Evolutionary conservation across 2,888 invertebrate species (phyloP).

Genomic region (Acleris sparsana): DNA sequence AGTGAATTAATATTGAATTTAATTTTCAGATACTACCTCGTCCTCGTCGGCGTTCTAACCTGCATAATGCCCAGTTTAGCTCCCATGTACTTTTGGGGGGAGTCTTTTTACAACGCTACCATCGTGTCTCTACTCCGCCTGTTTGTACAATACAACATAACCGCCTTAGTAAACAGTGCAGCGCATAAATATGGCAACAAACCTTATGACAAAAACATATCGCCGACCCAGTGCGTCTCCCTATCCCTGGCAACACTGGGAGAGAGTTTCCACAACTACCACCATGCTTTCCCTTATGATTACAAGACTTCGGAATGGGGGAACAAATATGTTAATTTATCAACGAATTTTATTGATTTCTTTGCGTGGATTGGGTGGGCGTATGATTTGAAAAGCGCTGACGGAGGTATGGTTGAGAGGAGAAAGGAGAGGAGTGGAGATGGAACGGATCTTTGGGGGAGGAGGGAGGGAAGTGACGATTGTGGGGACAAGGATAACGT

Average conservation of each 20-base stretch:
- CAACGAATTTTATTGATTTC: slow-evolving; percentile 13
- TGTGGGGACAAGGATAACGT: too few relatives aligned
- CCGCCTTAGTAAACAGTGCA: slow-evolving; percentile 8
- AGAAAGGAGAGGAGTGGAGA: slow-evolving; percentile 9
- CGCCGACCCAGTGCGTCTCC: background rate
- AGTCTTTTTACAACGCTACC: background rate
- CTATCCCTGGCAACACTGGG: background rate
- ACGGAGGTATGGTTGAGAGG: background rate
- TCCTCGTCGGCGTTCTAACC: background rate
- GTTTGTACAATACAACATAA: background rate
- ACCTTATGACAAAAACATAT: slow-evolving; percentile 8
- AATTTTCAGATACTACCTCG: slow-evolving; percentile 5
- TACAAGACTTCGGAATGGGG: slow-evolving; percentile 10
- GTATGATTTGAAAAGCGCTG: slow-evolving; percentile 9
- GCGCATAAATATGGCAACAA: slow-evolving; percentile 5
- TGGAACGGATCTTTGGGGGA: slow-evolving; percentile 2
- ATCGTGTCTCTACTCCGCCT: background rate
- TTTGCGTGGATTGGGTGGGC: slow-evolving; percentile 17
- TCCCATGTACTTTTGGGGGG: slow-evolving; percentile 18
- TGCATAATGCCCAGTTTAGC: background rate
- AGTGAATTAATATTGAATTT: background rate
- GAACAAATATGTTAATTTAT: background rate
- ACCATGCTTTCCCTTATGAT: slow-evolving; percentile 24
- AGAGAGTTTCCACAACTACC: slow-evolving; percentile 20
- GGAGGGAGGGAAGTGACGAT: too few relatives aligned